Evolutionary conservation across 2,888 invertebrate genomes (phyloP).

Genomic region (Bedellia somnulentella): DNA sequence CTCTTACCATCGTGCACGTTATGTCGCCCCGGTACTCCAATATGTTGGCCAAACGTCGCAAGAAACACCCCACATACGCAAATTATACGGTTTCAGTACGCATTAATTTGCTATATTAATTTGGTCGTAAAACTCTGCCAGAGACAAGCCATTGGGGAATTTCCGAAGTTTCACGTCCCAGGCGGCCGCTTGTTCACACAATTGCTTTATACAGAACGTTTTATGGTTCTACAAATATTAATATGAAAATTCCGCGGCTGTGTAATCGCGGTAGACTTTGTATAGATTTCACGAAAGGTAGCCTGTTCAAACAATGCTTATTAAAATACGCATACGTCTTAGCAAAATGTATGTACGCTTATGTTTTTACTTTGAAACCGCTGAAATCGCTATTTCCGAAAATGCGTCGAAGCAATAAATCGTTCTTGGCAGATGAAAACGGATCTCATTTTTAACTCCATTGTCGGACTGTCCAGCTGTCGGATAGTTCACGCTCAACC

Average conservation of each 20-base stretch:
- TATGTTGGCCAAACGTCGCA: slow-evolving; percentile 28
- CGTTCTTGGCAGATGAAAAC: slow-evolving; percentile 31
- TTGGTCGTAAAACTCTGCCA: slow-evolving; percentile 61
- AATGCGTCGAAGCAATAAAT: slow-evolving; percentile 34
- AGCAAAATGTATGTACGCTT: no score
- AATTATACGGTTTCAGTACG: slow-evolving; percentile 55
- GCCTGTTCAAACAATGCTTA: no score
- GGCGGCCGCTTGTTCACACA: slow-evolving; percentile 53
- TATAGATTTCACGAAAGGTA: no score
- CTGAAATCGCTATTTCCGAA: slow-evolving; percentile 1
- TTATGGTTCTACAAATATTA: slow-evolving; percentile 11
- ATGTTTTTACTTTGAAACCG: no score
- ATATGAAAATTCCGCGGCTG: slow-evolving; percentile 7
- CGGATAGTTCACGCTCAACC: slow-evolving; percentile 17
- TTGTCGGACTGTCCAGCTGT: slow-evolving; percentile 38
- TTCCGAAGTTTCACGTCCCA: slow-evolving; percentile 49
- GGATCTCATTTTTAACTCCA: slow-evolving; percentile 48
- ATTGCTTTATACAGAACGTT: slow-evolving; percentile 15
- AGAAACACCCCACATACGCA: slow-evolving; percentile 46
- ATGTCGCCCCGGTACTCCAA: no score
- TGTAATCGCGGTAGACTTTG: no score
- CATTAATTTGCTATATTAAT: slow-evolving; percentile 65
- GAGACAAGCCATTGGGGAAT: slow-evolving; percentile 52
- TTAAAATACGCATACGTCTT: no score
- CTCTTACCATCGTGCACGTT: slow-evolving; percentile 7